These are phyloP conservation scores for Sebastiscus tertius DNA, from an alignment of 2,797 vertebrate genomes.

Conservation along the genomic window DNA sequence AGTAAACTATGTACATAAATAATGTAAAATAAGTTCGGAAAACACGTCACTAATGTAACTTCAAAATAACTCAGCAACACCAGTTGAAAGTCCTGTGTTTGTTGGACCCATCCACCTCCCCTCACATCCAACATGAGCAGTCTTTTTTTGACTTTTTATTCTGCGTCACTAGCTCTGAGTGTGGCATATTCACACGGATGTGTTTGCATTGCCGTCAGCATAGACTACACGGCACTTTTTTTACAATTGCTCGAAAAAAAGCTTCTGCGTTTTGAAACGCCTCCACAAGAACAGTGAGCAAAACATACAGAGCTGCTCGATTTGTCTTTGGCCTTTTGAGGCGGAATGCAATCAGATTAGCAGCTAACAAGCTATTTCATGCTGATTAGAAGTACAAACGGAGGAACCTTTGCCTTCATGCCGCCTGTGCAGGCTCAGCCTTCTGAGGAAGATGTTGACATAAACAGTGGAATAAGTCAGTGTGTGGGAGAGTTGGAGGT, in stretches of 20 bases:
- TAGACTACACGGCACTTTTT: too few species aligned
- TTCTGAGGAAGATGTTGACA: neutral
- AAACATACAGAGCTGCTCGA: neutral
- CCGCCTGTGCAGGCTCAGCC: neutral
- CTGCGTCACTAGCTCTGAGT: too few species aligned
- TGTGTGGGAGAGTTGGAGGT: neutral
- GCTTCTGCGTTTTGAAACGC: neutral
- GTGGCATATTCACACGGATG: too few species aligned
- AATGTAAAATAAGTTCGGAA: too few species aligned
- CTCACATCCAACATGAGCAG: neutral
- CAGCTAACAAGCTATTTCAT: slow-evolving; percentile 36
- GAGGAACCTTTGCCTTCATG: neutral
- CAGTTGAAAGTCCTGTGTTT: too few species aligned
- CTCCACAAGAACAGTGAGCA: neutral
- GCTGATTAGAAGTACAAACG: slow-evolving; percentile 22
- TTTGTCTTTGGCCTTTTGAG: slow-evolving; percentile 29
- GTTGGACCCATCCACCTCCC: too few species aligned
- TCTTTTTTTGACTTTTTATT: too few species aligned
- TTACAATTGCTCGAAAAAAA: too few species aligned
- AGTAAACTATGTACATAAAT: too few species aligned
- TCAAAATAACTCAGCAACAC: too few species aligned
- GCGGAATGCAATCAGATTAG: slow-evolving; percentile 45
- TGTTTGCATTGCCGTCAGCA: too few species aligned
- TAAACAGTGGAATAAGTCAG: neutral
- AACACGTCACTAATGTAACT: too few species aligned